Evolutionary conservation across 2,888 invertebrate genomes (phyloP).

Genomic region (Drosophila pegasa): DNA sequence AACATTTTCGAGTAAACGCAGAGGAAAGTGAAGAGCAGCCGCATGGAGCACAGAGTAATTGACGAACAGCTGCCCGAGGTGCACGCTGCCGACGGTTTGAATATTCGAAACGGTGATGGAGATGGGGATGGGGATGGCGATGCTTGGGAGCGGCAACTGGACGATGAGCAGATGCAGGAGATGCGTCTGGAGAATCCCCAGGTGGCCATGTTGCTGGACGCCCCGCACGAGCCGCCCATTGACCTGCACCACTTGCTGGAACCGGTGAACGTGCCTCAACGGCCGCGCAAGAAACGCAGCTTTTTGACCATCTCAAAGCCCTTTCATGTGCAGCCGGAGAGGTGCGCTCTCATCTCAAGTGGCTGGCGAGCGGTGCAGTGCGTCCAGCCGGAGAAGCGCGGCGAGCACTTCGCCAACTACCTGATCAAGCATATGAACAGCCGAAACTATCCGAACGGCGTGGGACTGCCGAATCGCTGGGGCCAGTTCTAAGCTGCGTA

Average conservation of each 20-base stretch:
- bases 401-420: slow-evolving; percentile 67
- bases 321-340: slow-evolving; percentile 45
- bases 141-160: slow-evolving; percentile 26
- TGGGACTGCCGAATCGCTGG: slow-evolving; percentile 64
- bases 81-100: slow-evolving; percentile 16
- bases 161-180: slow-evolving; percentile 33
- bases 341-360: slow-evolving; percentile 44
- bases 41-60: slow-evolving; percentile 14
- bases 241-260: slow-evolving; percentile 38
- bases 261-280: slow-evolving; percentile 37
- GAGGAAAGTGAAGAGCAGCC: not conserved
- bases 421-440: slow-evolving; percentile 65
- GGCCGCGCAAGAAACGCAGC: slow-evolving; percentile 64
- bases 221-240: slow-evolving; percentile 64
- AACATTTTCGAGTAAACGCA: slow-evolving; percentile 2
- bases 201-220: slow-evolving; percentile 56
- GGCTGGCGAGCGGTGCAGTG: slow-evolving; percentile 53
- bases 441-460: slow-evolving; percentile 67
- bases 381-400: slow-evolving; percentile 43
- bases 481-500: slow-evolving; percentile 64
- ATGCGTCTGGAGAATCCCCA: slow-evolving; percentile 34
- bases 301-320: slow-evolving; percentile 57
- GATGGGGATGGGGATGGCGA: slow-evolving; percentile 12
- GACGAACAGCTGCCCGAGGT: slow-evolving; percentile 25
- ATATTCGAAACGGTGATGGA: slow-evolving; percentile 23